Evolutionary conservation across 2,113 vertebrate genomes (phyloP), one percentile per base, ranked within the genome.

Genomic region (Melospiza georgiana): DNA sequence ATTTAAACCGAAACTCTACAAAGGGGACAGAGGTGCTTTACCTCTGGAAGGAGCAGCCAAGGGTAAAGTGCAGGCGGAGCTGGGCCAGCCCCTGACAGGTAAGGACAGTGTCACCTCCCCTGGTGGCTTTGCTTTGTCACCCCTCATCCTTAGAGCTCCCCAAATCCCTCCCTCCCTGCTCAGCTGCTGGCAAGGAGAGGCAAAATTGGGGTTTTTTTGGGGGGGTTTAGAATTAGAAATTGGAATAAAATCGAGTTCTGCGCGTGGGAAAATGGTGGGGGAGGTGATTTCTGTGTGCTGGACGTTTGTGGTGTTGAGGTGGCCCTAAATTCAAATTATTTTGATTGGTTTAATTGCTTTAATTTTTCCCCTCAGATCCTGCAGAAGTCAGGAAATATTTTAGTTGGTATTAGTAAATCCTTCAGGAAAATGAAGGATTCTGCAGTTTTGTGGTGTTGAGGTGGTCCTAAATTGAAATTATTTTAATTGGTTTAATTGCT

Each of bases 1-100:
- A 98, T 99, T 99, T 98, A 99, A 99, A 98, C 98, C 99, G 96
- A 99, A 99, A 98, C 98, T 98, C 98, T 99, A 98, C 99, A 99
- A 98, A 98, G 99, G 99, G 92, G 99, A 99, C 95, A 98, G 99
- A 98, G 98, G 98, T 96, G 35, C 96, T 96, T 99, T 98, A 93
- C 98, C 99, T 96, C 96, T 98, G 98, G 99, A 99, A 98, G 99
- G 98, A 98, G 98, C 98, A 97, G 98, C 98, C 98, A 99, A 99
- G 98, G 99, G 99, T 98, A 99, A 98, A 98, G 98, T 97, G 97
- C 98, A 98, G 97, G 97, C 98, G 98, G 99, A 99, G 97, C 98
- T 98, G 98, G 98, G 98, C 98, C 98, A 99, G 98, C 98, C 98
- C 93, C 93, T 98, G 93, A 85, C 98, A 99, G 99, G 99, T 99